These are phyloP conservation scores for Myopa tessellatipennis DNA, from an alignment of 2,888 invertebrate species.

Conservation along the genomic window DNA sequence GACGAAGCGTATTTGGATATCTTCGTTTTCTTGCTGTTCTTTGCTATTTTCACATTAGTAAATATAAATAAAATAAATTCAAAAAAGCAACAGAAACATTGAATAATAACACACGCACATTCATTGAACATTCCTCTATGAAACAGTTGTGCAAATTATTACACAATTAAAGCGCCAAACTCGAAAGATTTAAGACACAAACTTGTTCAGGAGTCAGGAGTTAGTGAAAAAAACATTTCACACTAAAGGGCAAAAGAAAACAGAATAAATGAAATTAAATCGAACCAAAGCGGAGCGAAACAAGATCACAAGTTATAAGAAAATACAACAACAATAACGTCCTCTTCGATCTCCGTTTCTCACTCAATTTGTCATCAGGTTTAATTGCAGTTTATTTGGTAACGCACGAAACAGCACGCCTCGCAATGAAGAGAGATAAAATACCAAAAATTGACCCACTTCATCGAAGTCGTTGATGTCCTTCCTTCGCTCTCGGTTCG, in stretches of 20 bases:
- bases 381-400: constrained; percentile 65
- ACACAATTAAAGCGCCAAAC: too few species aligned
- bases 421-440: background rate
- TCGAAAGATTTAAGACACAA: too few species aligned
- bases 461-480: background rate
- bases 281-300: background rate
- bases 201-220: background rate
- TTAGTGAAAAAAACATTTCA: background rate
- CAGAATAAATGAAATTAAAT: background rate
- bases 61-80: too few species aligned
- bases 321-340: background rate
- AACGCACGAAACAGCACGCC: constrained; percentile 46
- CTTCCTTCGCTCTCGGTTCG: background rate
- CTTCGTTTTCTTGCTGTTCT: too few species aligned
- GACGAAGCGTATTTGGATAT: too few species aligned
- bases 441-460: constrained; percentile 31
- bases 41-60: too few species aligned
- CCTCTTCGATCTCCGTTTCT: background rate
- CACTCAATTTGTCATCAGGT: constrained; percentile 62
- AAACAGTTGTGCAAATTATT: too few species aligned
- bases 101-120: too few species aligned
- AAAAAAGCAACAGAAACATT: too few species aligned
- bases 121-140: too few species aligned
- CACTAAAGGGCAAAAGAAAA: background rate
- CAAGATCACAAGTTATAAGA: too few species aligned